Percentiles rank a stretch among this genome's conserved stretches.
phyloP scores from a whole-genome alignment of 2,888 invertebrate species.

The Lampropteryx suffumata region DNA sequence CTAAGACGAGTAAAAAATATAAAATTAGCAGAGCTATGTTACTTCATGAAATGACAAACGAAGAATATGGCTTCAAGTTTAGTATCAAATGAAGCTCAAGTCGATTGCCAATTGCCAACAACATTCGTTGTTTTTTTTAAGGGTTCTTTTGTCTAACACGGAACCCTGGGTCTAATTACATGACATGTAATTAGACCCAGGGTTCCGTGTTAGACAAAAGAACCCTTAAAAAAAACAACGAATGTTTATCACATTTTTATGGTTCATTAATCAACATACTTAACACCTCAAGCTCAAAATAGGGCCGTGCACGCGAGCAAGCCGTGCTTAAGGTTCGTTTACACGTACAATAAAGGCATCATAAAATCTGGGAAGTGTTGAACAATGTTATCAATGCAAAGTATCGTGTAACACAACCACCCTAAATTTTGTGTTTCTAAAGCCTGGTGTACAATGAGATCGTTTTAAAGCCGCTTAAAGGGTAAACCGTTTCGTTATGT shows the following conservation, averaged over 20 bases:
- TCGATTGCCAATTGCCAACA: no score
- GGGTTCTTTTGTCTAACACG: no score
- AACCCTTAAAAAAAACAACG: conserved; percentile 14
- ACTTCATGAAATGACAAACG: no score
- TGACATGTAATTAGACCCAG: no score
- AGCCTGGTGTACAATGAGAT: conserved; percentile 38
- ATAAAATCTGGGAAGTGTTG: conserved; percentile 66
- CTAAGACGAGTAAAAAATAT: no score
- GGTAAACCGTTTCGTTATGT: no score
- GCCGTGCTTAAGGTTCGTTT: conserved; percentile 35
- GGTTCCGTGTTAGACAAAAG: no score
- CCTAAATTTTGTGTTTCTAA: conserved; percentile 53
- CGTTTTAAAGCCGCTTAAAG: not conserved
- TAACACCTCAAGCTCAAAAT: conserved; percentile 34
- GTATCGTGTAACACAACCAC: conserved; percentile 62
- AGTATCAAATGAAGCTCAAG: no score
- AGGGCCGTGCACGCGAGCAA: conserved; percentile 29
- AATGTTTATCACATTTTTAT: conserved; percentile 33
- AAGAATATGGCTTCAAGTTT: no score
- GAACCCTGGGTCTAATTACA: no score
- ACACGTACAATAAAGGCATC: conserved; percentile 55
- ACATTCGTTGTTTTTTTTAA: conserved; percentile 23
- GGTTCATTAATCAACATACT: conserved; percentile 32
- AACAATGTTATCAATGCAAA: conserved; percentile 75
- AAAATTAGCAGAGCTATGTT: no score